These are phyloP conservation scores for Poeciliopsis turrubarensis DNA, from an alignment of 2,113 vertebrate species.

Conservation along the genomic window DNA sequence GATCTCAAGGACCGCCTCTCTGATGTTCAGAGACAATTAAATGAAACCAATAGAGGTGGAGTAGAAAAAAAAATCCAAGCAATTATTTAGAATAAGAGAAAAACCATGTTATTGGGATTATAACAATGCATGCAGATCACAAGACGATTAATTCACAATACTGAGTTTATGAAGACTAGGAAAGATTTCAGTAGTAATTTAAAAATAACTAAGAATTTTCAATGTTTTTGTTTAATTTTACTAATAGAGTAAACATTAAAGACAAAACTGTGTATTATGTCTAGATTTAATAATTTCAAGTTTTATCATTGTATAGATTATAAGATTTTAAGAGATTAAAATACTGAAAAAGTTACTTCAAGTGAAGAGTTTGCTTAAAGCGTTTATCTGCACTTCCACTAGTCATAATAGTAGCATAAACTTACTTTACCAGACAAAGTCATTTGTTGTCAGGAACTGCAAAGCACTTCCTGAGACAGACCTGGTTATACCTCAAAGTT, in stretches of 20 bases:
- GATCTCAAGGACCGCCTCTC: slow-evolving; percentile 78
- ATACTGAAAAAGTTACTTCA: too few species aligned
- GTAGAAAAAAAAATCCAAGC: slow-evolving; percentile 43
- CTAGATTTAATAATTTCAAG: not conserved
- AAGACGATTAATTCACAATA: not conserved
- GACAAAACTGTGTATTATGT: not conserved
- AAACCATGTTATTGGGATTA: not conserved
- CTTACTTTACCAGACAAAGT: too few species aligned
- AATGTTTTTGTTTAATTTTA: not conserved
- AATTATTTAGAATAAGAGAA: not conserved
- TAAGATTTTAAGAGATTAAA: too few species aligned
- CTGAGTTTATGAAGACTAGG: not conserved
- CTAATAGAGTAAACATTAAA: not conserved
- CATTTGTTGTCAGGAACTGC: too few species aligned
- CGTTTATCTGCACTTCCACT: too few species aligned
- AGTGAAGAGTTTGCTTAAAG: too few species aligned
- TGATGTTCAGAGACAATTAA: slow-evolving; percentile 72
- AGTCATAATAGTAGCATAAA: too few species aligned
- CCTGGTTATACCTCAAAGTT: too few species aligned
- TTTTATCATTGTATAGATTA: not conserved
- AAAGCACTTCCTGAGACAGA: too few species aligned
- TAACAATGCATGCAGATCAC: not conserved
- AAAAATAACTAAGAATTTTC: not conserved
- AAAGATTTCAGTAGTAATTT: not conserved
- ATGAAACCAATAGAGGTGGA: slow-evolving; percentile 83